Conservation (phyloP, 2,797 vertebrate genomes). For the Molossus molossus region DNA sequence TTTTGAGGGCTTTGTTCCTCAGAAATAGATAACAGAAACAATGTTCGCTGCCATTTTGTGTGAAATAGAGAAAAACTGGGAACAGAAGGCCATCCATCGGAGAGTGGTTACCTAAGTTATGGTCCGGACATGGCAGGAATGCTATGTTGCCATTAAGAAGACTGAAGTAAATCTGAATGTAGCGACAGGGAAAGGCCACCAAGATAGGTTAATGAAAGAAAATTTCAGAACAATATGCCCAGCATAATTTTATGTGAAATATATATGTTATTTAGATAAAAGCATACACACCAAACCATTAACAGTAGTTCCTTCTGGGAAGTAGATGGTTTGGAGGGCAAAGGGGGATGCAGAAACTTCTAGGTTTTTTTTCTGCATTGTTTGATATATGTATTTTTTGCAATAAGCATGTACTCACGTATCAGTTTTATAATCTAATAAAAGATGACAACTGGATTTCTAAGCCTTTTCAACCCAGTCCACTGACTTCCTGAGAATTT, state of each 20-base stretch:
- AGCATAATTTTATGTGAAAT: background rate
- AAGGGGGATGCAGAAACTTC: background rate
- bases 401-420: background rate
- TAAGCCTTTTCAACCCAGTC: background rate
- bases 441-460: constrained; percentile 15
- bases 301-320: background rate
- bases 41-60: background rate
- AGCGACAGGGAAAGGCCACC: background rate
- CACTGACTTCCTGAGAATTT: background rate
- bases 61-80: background rate
- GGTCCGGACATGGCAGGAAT: background rate
- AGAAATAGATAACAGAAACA: background rate
- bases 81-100: background rate
- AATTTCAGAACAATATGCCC: background rate
- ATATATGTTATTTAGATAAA: background rate
- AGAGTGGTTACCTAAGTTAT: background rate
- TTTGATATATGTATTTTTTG: background rate
- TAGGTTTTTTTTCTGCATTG: background rate
- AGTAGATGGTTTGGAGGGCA: background rate
- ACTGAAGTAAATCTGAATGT: background rate
- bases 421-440: background rate
- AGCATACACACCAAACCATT: background rate
- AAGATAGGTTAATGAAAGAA: background rate
- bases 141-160: background rate
- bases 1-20: background rate